Conservation (phyloP, 2,113 vertebrate species). For the Perca flavescens region DNA sequence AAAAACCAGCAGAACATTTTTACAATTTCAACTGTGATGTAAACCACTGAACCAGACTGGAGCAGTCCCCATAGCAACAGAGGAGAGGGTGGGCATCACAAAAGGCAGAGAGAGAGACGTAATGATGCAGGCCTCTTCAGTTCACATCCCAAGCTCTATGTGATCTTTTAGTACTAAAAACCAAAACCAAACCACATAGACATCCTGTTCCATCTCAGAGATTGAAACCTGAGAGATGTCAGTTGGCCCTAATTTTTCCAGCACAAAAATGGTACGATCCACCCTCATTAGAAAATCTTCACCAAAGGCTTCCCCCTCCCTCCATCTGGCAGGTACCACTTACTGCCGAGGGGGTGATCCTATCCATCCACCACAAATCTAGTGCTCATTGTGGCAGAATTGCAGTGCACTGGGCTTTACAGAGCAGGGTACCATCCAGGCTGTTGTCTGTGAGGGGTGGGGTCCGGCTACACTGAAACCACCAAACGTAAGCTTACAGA, state of each 20-base stretch:
- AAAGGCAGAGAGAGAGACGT: conserved; percentile 8
- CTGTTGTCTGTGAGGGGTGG: conserved; percentile 85
- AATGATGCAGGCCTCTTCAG: not conserved
- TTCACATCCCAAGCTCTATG: not conserved
- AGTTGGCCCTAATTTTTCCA: conserved; percentile 29
- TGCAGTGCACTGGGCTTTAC: conserved; percentile 82
- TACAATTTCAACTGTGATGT: conserved; percentile 36
- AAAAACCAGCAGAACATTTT: not conserved
- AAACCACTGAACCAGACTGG: conserved; percentile 73
- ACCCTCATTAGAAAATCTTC: conserved; percentile 57
- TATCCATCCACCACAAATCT: conserved; percentile 72
- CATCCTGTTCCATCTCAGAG: not conserved
- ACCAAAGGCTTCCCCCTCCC: conserved; percentile 60
- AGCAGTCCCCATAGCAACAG: conserved; percentile 88
- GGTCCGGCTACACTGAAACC: conserved; percentile 82
- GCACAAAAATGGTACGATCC: conserved; percentile 76
- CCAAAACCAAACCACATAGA: not conserved
- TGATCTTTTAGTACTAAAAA: conserved; percentile 13
- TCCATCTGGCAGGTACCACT: conserved; percentile 82
- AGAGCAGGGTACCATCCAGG: conserved; percentile 82
- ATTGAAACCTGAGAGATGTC: conserved; percentile 33
- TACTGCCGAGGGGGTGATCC: conserved; percentile 66
- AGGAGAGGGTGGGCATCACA: conserved; percentile 69
- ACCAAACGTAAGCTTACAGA: conserved; percentile 76
- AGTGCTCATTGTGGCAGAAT: conserved; percentile 83